Conservation (phyloP, 1,140 invertebrate genomes). For the Danaus melanippus region DNA sequence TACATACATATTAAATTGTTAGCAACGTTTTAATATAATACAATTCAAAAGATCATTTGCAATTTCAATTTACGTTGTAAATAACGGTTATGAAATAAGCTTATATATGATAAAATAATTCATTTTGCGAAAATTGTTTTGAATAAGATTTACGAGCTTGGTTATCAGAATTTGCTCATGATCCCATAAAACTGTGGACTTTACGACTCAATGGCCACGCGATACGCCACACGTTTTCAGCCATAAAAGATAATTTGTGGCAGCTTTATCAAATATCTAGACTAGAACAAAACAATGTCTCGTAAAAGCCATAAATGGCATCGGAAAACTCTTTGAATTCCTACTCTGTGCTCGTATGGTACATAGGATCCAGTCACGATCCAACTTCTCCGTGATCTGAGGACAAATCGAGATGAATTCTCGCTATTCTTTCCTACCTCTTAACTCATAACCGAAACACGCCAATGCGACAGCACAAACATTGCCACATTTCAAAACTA, state of each 20-base stretch:
- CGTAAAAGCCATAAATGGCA: slow-evolving; percentile 9
- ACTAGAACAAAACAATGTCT: slow-evolving; percentile 2
- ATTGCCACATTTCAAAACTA: slow-evolving; percentile 39
- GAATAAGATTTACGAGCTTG: no score
- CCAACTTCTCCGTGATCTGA: slow-evolving; percentile 44
- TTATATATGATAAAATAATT: no score
- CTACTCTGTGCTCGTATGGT: slow-evolving; percentile 18
- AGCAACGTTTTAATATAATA: no score
- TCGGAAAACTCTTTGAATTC: slow-evolving; percentile 15
- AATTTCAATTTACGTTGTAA: no score
- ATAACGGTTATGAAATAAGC: no score
- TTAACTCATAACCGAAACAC: slow-evolving; percentile 26
- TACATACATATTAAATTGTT: no score
- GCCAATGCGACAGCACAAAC: slow-evolving; percentile 32
- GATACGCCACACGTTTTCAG: no score
- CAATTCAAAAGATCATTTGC: no score
- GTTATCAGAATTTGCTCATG: no score
- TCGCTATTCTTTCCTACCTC: slow-evolving; percentile 39
- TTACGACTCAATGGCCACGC: no score
- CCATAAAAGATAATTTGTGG: background rate
- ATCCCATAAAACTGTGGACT: no score
- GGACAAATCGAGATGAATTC: slow-evolving; percentile 68
- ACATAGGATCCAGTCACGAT: slow-evolving; percentile 47
- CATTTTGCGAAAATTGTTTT: no score
- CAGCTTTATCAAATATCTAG: slow-evolving; percentile 4